Base-by-base conservation (phyloP, 1,140 invertebrate genomes). In the Ostrea edulis region DNA sequence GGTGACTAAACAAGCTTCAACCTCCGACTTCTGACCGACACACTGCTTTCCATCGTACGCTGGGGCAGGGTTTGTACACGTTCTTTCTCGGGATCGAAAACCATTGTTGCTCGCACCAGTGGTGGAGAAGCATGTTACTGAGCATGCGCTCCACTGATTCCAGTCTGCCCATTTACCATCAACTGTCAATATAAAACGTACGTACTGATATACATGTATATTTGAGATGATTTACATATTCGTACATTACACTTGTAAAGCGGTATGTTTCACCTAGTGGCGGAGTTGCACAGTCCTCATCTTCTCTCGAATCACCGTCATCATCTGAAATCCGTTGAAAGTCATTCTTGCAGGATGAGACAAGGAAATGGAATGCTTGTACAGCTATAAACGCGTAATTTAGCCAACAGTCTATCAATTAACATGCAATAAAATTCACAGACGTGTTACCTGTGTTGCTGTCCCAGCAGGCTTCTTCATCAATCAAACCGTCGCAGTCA, bases 81-180 rank as follows among this genome's bases (percentile, higher is more conserved):
- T 86, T 11, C 89, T 55, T 2, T 62, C 62, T 52, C 87, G 68
- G 8, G 85, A 71, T 14, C 55, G 35, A 3, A 54, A 82, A 0
- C 88, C 88, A 22, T 44, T 44, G 25, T 54, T 83, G 53, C 25
- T 51, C 20, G 54, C 77, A 8, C 86, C 86, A 84, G 62, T 65
- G 17, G 95, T 92, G 2, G 88, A 52, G 25, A 52, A 53, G 91
- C 97, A 97, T 8, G 96, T 95, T 22, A 96, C 93, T 1, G 96
- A 96, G 93, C 97, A 97, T 11, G 95, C 93, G 29, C 95, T 95
- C 96, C 96, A 97, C 3, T 92, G 54, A 44, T 93, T 93, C 97
- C 97, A 97, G 0, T 93, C 87, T 82, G 96, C 95, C 96, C 96
- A 97, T 0, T 94, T 95, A 8, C 96, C 96, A 88, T 97, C 95